Evolutionary conservation across 2,797 vertebrate species (phyloP), one percentile per base, ranked within the genome.

Genomic region (Notolabrus celidotus): DNA sequence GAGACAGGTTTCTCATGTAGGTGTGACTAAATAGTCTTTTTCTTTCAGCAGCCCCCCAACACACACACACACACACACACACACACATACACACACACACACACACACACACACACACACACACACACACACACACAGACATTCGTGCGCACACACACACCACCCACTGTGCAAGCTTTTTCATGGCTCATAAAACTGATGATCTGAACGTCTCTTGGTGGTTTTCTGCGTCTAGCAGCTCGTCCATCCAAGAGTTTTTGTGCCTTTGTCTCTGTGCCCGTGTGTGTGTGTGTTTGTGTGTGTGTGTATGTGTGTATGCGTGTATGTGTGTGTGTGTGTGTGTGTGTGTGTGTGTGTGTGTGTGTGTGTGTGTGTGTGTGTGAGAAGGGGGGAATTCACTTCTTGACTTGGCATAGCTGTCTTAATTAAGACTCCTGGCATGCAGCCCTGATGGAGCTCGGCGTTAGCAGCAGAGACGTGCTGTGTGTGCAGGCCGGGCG

Each of bases 351-450:
- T 31, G 29, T 31, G 5, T 60, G 34, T 47, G 49, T 61, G 45
- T 42, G 54, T 38, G 53, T 19, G 31, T 20, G 17, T 29, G 51
- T 29, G 36, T 2, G 22, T 7, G 66, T 9, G 36, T 1, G 16
- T 0, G 63, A 31, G 10, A n/a, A 5, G 58, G 67, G 61, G 14
- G 71, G 62, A 66, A 70, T 70, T 83, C 63, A 87, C 83, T 86
- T 86, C 68, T 86, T 84, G 86, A 90, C 85, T 89, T 83, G 65
- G 77, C 80, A 78, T 83, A 77, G 74, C 75, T 25, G 69, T 81
- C 82, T 88, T 89, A 86, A 90, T 90, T 85, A 88, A 84, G 80
- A 80, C 77, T 70, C 79, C 47, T 83, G 87, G 83, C 85, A 85
- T 80, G 83, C 71, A 39, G 85, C 77, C 80, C 75, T 29, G 71